Conservation (phyloP, 2,888 invertebrate genomes). For the Nemotelus nigrinus region DNA sequence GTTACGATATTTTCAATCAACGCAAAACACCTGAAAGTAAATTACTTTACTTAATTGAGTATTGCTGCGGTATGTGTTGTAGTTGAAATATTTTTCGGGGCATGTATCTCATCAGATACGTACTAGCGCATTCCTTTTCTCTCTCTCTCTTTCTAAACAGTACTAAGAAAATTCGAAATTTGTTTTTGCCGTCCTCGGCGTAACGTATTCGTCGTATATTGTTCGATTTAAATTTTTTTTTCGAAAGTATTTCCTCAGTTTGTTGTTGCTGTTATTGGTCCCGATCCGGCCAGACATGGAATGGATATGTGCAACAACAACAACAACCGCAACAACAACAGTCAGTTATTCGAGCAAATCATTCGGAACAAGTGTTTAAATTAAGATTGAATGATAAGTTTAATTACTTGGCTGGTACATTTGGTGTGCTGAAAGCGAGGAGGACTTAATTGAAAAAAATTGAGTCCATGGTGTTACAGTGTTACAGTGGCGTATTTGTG, state of each 20-base stretch:
- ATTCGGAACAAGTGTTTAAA: slow-evolving; percentile 39
- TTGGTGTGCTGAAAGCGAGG: not conserved
- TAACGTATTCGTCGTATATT: too few species aligned
- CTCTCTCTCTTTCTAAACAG: too few species aligned
- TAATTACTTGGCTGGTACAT: slow-evolving; percentile 23
- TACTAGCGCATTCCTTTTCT: too few species aligned
- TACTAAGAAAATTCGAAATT: too few species aligned
- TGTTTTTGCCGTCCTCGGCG: too few species aligned
- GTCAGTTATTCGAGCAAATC: slow-evolving; percentile 8
- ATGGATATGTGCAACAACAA: slow-evolving; percentile 3
- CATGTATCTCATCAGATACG: too few species aligned
- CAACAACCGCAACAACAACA: slow-evolving; percentile 8
- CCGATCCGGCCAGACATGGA: not conserved
- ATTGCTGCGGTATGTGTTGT: not conserved
- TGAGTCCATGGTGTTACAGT: slow-evolving; percentile 1
- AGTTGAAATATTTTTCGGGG: too few species aligned
- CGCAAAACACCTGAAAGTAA: slow-evolving; percentile 41
- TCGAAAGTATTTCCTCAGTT: not conserved
- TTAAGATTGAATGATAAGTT: slow-evolving; percentile 32
- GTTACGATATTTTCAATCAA: slow-evolving; percentile 34
- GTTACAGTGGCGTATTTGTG: not conserved
- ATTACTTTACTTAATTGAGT: slow-evolving; percentile 31
- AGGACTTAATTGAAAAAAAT: slow-evolving; percentile 33
- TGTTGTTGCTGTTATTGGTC: not conserved
- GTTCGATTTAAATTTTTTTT: not conserved